Evolutionary conservation across 2,113 vertebrate species (phyloP), one percentile per base, ranked within the genome.

Genomic region (Malurus elegans): DNA sequence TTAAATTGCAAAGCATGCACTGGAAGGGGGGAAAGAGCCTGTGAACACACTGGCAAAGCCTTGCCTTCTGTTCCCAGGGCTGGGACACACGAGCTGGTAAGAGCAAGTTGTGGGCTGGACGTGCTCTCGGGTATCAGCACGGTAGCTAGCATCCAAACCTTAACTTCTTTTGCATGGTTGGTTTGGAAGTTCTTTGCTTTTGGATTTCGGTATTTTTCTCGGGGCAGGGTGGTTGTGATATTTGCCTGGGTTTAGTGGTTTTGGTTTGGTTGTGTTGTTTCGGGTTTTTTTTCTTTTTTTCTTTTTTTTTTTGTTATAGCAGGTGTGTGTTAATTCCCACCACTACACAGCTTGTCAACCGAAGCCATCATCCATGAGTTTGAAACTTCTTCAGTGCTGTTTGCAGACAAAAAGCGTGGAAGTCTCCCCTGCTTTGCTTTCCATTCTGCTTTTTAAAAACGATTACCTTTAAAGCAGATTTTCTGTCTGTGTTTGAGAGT

Each of bases 1-100:
- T 96, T 96, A 95, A 96, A 88, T 44, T 96, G 93, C 94, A 78
- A 96, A 88, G 93, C 89, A 91, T 14, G 65, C 13, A 34, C 73
- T 34, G 28, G 86, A 86, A 86, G 16, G 0, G 3, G 12, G 34
- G 31, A 20, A 32, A 54, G 89, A 88, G 89, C 69, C 32, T 64
- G 9, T 74, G 45, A 42, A 78, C 47, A 84, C 66, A n/a, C 19
- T 6, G 81, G 73, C 79, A 50, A 26, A n/a, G 88, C 47, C 70
- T 38, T 47, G 57, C 81, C 38, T n/a, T 44, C 58, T 32, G 34
- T 4, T 86, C 85, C 79, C 82, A 70, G 92, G 79, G 80, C 92
- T 94, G 9, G 5, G 94, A 91, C 95, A 91, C 93, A 40, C 53
- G 54, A 44, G 47, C 79, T 45, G 92, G 31, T 78, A 95, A 96